These are phyloP conservation scores for Drosophila formosana DNA, from an alignment of 2,888 invertebrate species.

Conservation along the genomic window DNA sequence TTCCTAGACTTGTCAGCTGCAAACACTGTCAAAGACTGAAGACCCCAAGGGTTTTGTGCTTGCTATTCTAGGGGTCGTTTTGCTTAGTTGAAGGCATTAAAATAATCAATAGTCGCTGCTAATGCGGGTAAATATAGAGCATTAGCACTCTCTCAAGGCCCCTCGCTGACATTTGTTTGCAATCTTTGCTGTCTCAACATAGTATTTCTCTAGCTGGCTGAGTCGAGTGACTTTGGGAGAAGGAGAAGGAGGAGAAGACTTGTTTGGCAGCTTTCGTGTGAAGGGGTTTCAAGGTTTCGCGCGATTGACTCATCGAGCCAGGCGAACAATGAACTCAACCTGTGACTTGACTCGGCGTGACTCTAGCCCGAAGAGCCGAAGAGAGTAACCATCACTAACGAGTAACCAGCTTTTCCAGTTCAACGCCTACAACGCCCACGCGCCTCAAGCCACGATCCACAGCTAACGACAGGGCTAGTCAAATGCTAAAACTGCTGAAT, in stretches of 20 bases:
- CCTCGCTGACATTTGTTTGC: background rate
- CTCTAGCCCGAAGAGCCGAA: constrained; percentile 17
- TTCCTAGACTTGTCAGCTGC: background rate
- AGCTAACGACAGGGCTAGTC: background rate
- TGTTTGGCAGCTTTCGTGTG: constrained; percentile 39
- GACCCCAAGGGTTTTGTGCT: background rate
- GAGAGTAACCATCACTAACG: constrained; percentile 14
- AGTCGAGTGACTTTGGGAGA: background rate
- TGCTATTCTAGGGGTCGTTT: background rate
- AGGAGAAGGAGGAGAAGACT: constrained; percentile 20
- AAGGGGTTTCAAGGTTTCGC: constrained; percentile 40
- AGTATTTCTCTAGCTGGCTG: background rate
- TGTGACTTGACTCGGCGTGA: constrained; percentile 13
- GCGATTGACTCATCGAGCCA: constrained; percentile 33
- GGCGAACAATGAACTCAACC: constrained; percentile 66
- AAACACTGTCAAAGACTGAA: background rate
- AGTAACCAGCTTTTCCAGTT: constrained; percentile 42
- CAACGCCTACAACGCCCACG: constrained; percentile 33
- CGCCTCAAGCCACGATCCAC: constrained; percentile 10
- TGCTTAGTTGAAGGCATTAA: background rate
- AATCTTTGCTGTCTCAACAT: background rate
- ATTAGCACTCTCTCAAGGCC: constrained; percentile 8
- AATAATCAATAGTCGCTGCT: constrained; percentile 13
- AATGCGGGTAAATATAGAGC: constrained; percentile 4
- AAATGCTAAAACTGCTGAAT: background rate